A percentile compares a stretch with the other conserved stretches of the same genome.
Evolutionary conservation across 2,797 vertebrate genomes (phyloP).

Genomic region (Acanthurus tractus): DNA sequence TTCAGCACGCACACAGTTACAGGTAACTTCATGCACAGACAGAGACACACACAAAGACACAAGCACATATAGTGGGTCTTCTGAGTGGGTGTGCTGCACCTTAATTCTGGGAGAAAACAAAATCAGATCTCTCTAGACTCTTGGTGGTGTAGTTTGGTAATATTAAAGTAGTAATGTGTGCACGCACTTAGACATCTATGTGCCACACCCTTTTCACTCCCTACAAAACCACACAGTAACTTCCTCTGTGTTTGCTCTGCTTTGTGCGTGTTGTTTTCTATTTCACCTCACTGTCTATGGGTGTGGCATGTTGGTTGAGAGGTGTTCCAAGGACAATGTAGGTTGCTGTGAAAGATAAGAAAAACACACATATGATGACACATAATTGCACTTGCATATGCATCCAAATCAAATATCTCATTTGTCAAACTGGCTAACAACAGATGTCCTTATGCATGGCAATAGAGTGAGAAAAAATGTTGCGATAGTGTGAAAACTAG

Average conservation of each 20-base stretch:
- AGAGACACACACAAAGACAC: not conserved
- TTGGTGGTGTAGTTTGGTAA: conserved; percentile 37
- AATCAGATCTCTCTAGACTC: conserved; percentile 63
- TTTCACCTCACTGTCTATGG: conserved; percentile 49
- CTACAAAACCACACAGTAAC: conserved; percentile 61
- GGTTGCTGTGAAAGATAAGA: not conserved
- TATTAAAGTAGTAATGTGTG: conserved; percentile 25
- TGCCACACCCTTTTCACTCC: conserved; percentile 77
- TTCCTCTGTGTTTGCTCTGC: conserved; percentile 68
- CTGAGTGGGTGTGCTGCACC: conserved; percentile 38
- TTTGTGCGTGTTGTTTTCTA: conserved; percentile 56
- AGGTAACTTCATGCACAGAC: not conserved
- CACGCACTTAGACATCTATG: not conserved
- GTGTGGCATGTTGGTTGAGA: conserved; percentile 50
- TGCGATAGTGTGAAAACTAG: too few relatives aligned
- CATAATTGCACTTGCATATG: not conserved
- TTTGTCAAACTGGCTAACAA: not conserved
- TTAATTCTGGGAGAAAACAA: conserved; percentile 48
- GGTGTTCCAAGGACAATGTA: conserved; percentile 47
- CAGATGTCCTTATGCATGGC: too few relatives aligned
- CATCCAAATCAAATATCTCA: not conserved
- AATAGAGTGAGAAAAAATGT: too few relatives aligned
- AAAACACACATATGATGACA: not conserved
- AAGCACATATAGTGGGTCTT: conserved; percentile 24
- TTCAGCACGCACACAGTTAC: conserved; percentile 27